Percentiles rank a stretch among this genome's conserved stretches.
These are phyloP conservation scores for Sebastes diaconus DNA, from an alignment of 2,797 vertebrate genomes.

Conservation along the genomic window DNA sequence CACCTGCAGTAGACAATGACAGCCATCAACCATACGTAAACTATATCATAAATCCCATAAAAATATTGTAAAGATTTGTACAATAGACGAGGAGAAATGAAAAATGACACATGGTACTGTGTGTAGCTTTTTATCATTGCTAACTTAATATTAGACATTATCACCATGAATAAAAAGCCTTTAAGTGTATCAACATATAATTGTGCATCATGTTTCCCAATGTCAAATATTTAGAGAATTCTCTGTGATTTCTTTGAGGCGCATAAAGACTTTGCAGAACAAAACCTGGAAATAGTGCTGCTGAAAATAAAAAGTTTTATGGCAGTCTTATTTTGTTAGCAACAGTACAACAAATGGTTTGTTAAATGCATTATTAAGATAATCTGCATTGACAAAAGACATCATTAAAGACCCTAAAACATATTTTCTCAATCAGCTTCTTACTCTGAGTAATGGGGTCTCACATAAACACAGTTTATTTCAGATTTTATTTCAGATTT, in stretches of 20 bases:
- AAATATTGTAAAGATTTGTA: not conserved
- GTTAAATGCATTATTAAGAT: not conserved
- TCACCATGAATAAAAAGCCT: not conserved
- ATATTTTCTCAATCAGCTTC: not conserved
- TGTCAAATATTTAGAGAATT: not conserved
- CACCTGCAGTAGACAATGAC: constrained; percentile 6
- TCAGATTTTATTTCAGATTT: not conserved
- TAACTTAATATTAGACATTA: not conserved
- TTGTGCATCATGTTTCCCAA: not conserved
- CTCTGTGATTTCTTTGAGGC: not conserved
- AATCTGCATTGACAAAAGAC: not conserved
- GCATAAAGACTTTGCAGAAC: not conserved
- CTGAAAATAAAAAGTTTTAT: not conserved
- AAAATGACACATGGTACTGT: not conserved
- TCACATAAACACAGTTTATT: not conserved
- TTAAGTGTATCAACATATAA: not conserved
- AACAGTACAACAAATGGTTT: not conserved
- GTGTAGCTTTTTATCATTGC: not conserved
- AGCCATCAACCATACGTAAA: constrained; percentile 1
- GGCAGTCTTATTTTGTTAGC: not conserved
- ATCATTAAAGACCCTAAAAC: not conserved
- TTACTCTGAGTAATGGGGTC: not conserved
- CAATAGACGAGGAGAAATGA: not conserved
- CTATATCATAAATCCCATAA: not conserved
- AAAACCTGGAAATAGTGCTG: not conserved